Percentiles rank a stretch among this genome's conserved stretches.
These are phyloP conservation scores for Hyposoter didymator DNA, from an alignment of 2,888 invertebrate genomes.

Conservation along the genomic window DNA sequence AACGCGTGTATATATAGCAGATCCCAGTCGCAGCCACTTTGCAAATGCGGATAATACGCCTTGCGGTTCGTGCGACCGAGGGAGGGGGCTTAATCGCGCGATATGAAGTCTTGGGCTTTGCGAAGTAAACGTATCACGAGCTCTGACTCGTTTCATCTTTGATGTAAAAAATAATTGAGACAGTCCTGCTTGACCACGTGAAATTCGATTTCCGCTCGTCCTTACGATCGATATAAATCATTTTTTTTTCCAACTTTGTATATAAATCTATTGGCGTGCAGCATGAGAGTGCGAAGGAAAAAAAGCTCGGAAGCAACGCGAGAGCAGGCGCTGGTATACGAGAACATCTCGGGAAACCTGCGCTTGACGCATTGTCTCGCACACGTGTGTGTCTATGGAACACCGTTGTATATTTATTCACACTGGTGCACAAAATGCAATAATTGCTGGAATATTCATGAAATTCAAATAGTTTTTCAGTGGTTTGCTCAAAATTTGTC, in stretches of 20 bases:
- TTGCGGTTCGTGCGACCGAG: constrained; percentile 23
- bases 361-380: not conserved
- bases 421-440: not conserved
- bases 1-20: not conserved
- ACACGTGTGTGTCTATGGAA: not conserved
- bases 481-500: not conserved
- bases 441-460: not conserved
- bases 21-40: not conserved
- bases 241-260: not conserved
- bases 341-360: not conserved
- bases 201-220: not conserved
- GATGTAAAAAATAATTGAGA: not conserved
- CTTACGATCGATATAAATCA: not conserved
- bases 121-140: not conserved
- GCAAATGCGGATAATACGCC: constrained; percentile 42
- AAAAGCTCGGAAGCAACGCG: not conserved
- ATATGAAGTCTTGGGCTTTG: not conserved
- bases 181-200: not conserved
- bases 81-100: not conserved
- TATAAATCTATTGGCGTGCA: not conserved
- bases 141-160: not conserved
- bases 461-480: not conserved
- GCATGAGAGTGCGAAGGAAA: not conserved
- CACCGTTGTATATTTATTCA: not conserved
- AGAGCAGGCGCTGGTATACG: not conserved